phyloP scores from a whole-genome alignment of 2,113 vertebrate species.

The Aspiorhynchus laticeps region DNA sequence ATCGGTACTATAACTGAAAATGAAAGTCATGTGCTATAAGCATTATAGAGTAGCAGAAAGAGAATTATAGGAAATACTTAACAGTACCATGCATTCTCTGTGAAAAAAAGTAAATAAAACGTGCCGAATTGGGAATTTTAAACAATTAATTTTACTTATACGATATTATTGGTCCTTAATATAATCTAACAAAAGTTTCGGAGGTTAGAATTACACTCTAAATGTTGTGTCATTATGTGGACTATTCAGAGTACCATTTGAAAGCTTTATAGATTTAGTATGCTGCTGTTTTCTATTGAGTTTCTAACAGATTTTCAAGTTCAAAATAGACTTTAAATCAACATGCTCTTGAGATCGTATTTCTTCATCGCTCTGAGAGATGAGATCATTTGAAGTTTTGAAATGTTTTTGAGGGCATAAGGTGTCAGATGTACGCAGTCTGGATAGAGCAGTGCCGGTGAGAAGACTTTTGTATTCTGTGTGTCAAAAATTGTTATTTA shows the following conservation, averaged over 20 bases:
- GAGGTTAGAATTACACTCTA: neutral
- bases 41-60: slow-evolving; percentile 3
- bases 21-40: neutral
- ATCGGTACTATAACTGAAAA: neutral
- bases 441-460: neutral
- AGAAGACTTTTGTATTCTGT: neutral
- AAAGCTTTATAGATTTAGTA: neutral
- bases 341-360: neutral
- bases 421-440: neutral
- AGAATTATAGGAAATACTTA: neutral
- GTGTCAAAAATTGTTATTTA: neutral
- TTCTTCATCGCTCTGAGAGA: neutral
- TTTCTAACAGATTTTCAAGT: neutral
- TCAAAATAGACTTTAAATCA: neutral
- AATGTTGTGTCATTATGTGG: neutral
- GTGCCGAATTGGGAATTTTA: neutral
- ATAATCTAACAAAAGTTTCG: neutral
- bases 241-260: neutral
- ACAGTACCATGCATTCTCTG: neutral
- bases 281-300: neutral
- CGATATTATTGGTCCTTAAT: neutral
- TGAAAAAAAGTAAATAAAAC: neutral
- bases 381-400: neutral
- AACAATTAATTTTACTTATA: neutral
- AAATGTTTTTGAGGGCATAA: slow-evolving; percentile 1